Conservation (phyloP, 1,140 invertebrate genomes). For the Riptortus pedestris region DNA sequence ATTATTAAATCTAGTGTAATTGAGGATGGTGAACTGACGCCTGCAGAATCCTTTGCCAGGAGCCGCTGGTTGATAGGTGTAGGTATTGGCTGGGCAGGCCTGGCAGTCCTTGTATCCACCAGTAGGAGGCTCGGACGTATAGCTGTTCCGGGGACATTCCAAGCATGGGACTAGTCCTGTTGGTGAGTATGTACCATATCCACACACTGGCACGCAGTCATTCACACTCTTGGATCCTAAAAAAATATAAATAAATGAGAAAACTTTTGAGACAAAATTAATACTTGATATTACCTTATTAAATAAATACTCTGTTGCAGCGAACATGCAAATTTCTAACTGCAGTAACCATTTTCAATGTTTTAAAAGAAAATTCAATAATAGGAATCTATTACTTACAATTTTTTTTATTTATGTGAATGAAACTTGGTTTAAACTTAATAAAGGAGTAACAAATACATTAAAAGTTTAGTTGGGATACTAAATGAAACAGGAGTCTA, state of each 20-base stretch:
- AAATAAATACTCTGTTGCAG: no score
- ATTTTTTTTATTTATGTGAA: no score
- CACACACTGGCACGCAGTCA: conserved; percentile 86
- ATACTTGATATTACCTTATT: not conserved
- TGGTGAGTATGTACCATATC: conserved; percentile 89
- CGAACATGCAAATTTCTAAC: no score
- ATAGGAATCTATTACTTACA: no score
- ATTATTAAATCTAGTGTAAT: no score
- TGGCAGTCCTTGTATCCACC: conserved; percentile 91
- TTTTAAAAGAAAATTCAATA: no score
- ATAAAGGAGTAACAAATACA: no score
- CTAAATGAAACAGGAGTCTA: no score
- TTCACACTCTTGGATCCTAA: conserved; percentile 57
- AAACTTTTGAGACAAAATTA: not conserved
- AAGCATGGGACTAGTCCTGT: conserved; percentile 89
- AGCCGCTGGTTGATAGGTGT: conserved; percentile 85
- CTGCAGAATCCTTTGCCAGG: conserved; percentile 73
- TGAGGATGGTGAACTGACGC: conserved; percentile 41
- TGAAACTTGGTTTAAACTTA: no score
- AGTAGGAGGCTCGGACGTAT: conserved; percentile 72
- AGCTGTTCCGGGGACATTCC: conserved; percentile 89
- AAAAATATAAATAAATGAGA: conserved; percentile 8
- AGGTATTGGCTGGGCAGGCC: conserved; percentile 79
- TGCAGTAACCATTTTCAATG: no score
- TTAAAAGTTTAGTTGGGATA: no score